Conservation (phyloP, 2,113 vertebrate species). For the Bungarus multicinctus region DNA sequence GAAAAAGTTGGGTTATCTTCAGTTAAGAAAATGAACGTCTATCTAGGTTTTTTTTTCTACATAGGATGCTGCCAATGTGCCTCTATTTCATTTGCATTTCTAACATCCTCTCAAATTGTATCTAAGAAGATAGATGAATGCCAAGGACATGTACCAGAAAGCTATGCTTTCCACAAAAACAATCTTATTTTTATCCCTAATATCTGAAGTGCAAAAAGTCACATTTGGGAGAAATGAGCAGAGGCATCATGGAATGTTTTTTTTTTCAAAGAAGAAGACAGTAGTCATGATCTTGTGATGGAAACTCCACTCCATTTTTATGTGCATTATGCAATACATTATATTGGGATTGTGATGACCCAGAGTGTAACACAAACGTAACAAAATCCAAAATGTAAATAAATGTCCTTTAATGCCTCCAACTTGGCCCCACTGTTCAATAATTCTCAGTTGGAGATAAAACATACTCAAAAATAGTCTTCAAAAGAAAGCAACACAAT, state of each 20-base stretch:
- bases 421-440: too few species aligned
- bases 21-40: background rate
- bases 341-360: background rate
- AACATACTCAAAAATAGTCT: too few species aligned
- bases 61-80: background rate
- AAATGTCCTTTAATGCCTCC: too few species aligned
- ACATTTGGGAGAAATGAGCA: background rate
- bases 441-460: too few species aligned
- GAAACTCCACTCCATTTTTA: background rate
- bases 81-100: background rate
- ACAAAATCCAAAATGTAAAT: too few species aligned
- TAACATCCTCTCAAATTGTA: background rate
- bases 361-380: too few species aligned
- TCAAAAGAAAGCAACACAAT: too few species aligned
- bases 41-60: background rate
- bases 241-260: background rate
- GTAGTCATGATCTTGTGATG: background rate
- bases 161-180: background rate
- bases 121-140: background rate
- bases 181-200: background rate
- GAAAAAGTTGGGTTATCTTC: background rate
- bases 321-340: background rate
- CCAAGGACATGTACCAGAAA: background rate
- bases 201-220: background rate
- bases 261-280: background rate